Conservation (phyloP, 2,888 invertebrate genomes). For the Nemotelus pantherinus region DNA sequence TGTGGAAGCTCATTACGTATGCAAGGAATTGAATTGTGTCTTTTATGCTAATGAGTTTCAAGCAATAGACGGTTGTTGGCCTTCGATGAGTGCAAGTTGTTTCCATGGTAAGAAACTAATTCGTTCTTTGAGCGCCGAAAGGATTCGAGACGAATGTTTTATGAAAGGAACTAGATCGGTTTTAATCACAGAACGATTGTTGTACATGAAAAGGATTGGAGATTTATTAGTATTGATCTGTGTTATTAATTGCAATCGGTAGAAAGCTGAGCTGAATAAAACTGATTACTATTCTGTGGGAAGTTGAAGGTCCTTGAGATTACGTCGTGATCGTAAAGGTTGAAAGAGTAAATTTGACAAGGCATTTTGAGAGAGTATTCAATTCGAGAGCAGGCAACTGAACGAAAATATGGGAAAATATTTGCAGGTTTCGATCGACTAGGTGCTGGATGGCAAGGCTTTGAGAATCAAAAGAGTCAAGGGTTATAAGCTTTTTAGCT, state of each 20-base stretch:
- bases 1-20: slow-evolving; percentile 24
- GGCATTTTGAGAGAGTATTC: too few species aligned
- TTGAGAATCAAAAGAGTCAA: too few species aligned
- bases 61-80: background rate
- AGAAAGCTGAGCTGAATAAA: slow-evolving; percentile 10
- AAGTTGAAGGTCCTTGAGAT: slow-evolving; percentile 40
- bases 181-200: slow-evolving; percentile 43
- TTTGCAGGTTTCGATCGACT: too few species aligned
- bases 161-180: slow-evolving; percentile 6
- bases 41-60: slow-evolving; percentile 26
- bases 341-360: too few species aligned
- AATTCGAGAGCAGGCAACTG: too few species aligned
- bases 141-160: background rate
- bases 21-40: slow-evolving; percentile 24
- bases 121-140: background rate
- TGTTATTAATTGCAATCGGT: slow-evolving; percentile 40
- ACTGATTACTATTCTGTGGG: slow-evolving; percentile 40
- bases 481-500: too few species aligned
- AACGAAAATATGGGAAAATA: too few species aligned
- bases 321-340: background rate
- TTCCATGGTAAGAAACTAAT: slow-evolving; percentile 26
- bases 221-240: slow-evolving; percentile 44
- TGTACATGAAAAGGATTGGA: slow-evolving; percentile 36
- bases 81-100: slow-evolving; percentile 15
- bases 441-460: too few species aligned